Percentiles rank a stretch among this genome's conserved stretches.
Conservation (phyloP, 2,797 vertebrate genomes). For the Characodon lateralis region DNA sequence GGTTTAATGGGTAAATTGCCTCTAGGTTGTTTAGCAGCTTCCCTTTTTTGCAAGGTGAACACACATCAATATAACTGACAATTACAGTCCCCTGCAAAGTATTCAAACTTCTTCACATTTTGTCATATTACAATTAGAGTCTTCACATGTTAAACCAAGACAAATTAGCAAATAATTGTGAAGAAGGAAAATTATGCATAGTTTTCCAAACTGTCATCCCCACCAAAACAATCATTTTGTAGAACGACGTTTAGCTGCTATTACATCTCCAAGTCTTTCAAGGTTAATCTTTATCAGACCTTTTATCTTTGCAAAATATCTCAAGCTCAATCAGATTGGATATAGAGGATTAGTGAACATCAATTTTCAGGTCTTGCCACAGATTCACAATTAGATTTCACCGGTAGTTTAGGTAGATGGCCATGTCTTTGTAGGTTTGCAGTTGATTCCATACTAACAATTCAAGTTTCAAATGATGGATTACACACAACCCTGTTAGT, state of each 20-base stretch:
- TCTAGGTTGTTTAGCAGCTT: conserved; percentile 7
- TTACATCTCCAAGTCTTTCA: neutral
- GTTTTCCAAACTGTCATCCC: neutral
- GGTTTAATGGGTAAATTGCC: conserved; percentile 6
- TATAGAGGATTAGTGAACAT: neutral
- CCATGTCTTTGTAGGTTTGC: neutral
- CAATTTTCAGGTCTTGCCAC: neutral
- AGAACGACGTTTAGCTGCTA: neutral
- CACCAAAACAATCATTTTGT: too few species aligned
- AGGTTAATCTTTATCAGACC: neutral
- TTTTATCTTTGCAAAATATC: neutral
- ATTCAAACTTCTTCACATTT: neutral
- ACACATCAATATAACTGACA: neutral
- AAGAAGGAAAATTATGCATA: neutral
- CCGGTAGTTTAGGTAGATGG: neutral
- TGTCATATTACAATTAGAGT: neutral
- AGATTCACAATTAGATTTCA: neutral
- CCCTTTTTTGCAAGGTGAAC: neutral
- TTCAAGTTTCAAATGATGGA: neutral
- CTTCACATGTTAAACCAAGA: neutral
- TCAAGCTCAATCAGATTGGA: neutral
- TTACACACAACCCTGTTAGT: neutral
- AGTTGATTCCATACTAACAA: neutral
- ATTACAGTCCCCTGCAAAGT: neutral
- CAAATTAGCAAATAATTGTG: neutral